These are phyloP conservation scores for Piscicola geometra DNA, from an alignment of 2,888 invertebrate genomes.

Conservation along the genomic window DNA sequence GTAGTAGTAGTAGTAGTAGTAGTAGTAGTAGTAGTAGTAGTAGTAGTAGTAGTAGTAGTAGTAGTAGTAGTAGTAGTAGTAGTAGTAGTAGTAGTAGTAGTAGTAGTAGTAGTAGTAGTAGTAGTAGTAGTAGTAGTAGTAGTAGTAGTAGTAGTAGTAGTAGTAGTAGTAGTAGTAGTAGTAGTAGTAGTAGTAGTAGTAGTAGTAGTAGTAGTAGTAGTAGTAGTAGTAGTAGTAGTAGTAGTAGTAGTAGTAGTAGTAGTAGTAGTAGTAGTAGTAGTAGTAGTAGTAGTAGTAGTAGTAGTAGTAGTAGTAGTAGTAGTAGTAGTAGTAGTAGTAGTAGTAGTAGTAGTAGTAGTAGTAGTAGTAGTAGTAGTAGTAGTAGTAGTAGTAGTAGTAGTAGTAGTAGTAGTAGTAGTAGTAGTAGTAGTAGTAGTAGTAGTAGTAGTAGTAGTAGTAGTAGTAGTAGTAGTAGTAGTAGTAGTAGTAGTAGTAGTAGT, in stretches of 20 bases:
- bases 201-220: background rate
- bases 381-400: background rate
- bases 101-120: conserved; percentile 27
- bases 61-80: conserved; percentile 21
- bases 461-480: background rate
- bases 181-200: conserved; percentile 4
- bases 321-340: background rate
- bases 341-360: background rate
- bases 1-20: conserved; percentile 9
- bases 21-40: conserved; percentile 16
- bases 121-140: conserved; percentile 15
- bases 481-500: background rate
- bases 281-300: background rate
- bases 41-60: conserved; percentile 11
- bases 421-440: background rate
- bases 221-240: background rate
- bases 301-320: too few species aligned
- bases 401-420: background rate
- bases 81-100: conserved; percentile 27
- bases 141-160: conserved; percentile 12
- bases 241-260: too few species aligned
- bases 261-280: too few species aligned
- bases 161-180: conserved; percentile 10
- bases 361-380: background rate
- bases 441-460: background rate